Conservation (phyloP, 2,113 vertebrate species). For the Pan troglodytes region NHGRI_mPanTro3-v2.1_pri NC_072411.2:61786501-61787000, state of each 20-base stretch:
- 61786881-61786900: background rate
- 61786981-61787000: slow-evolving; percentile 87
- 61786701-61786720: background rate
- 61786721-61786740: background rate
- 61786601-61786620: background rate
- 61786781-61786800: background rate
- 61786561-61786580: background rate
- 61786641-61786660: background rate
- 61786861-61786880: background rate
- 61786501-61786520: background rate
- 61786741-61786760: background rate
- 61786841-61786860: background rate
- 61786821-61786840: background rate
- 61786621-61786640: background rate
- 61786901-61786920: background rate
- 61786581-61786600: background rate
- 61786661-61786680: background rate
- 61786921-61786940: background rate
- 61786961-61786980: slow-evolving; percentile 83
- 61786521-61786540: background rate
- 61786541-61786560: background rate
- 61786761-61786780: background rate
- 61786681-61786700: background rate
- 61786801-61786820: background rate
- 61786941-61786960: slow-evolving; percentile 82